phyloP scores from a whole-genome alignment of 2,888 invertebrate species.

The Mayetiola destructor region DNA sequence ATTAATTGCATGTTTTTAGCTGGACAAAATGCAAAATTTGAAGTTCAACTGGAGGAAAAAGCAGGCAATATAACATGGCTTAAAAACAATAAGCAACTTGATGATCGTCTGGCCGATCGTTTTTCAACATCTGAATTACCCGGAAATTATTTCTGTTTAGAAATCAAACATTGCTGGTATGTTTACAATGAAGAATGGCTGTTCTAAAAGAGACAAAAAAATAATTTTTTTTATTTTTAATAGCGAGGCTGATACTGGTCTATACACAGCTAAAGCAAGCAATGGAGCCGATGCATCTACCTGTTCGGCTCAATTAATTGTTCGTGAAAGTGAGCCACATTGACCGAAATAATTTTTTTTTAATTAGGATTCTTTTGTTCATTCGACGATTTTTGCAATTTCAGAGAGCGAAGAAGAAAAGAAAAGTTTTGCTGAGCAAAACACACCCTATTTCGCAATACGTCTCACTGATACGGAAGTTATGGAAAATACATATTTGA shows the following conservation, averaged over 20 bases:
- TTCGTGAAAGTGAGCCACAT: constrained; percentile 59
- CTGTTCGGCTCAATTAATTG: constrained; percentile 75
- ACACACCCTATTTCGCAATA: constrained; percentile 71
- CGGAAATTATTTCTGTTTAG: constrained; percentile 51
- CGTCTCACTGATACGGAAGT: constrained; percentile 78
- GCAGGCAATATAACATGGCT: constrained; percentile 64
- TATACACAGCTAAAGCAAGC: constrained; percentile 78
- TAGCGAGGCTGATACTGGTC: constrained; percentile 64
- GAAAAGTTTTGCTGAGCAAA: constrained; percentile 49
- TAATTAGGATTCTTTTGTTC: neutral
- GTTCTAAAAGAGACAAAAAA: neutral
- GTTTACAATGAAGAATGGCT: neutral
- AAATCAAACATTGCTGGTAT: constrained; percentile 51
- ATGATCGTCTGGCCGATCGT: constrained; percentile 59
- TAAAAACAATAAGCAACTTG: constrained; percentile 72
- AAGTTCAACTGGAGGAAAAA: constrained; percentile 53
- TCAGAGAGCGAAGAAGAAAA: constrained; percentile 59
- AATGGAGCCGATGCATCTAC: constrained; percentile 68
- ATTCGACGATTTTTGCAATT: constrained; percentile 20
- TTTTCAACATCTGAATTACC: constrained; percentile 46
- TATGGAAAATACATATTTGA: constrained; percentile 67
- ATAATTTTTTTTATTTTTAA: constrained; percentile 13
- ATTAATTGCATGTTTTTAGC: no score
- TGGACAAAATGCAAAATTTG: constrained; percentile 68
- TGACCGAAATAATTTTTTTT: no score